Evolutionary conservation across 2,113 vertebrate genomes (phyloP).

Genomic region (Pachycephala philippinensis): DNA sequence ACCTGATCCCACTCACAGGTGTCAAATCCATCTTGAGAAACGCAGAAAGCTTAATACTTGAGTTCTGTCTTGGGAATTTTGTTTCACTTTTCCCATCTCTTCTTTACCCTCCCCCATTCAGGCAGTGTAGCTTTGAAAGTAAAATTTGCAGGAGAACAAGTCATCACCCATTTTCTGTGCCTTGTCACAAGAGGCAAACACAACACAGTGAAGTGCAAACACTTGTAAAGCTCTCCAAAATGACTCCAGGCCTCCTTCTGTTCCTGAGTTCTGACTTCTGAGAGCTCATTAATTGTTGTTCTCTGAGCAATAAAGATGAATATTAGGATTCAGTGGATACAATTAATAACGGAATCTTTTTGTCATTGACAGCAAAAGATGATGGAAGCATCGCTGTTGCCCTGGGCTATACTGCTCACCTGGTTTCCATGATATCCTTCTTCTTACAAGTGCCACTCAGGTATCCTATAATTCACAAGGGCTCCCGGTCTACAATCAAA

Average conservation of each 20-base stretch:
- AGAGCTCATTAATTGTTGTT: neutral
- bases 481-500: conserved; percentile 93
- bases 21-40: conserved; percentile 45
- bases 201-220: neutral
- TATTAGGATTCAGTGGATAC: neutral
- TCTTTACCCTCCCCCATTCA: neutral
- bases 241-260: neutral
- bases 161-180: neutral
- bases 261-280: neutral
- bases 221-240: neutral
- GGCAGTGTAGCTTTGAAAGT: conserved; percentile 4
- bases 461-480: conserved; percentile 96
- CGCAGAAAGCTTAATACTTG: neutral
- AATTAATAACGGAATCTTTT: neutral
- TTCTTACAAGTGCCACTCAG: conserved; percentile 97
- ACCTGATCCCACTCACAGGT: neutral
- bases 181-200: neutral
- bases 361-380: conserved; percentile 85
- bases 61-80: conserved; percentile 24
- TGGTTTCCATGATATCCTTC: conserved; percentile 97
- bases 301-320: neutral
- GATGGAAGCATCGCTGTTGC: conserved; percentile 95
- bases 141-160: neutral
- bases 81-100: neutral
- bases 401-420: conserved; percentile 94